These are phyloP conservation scores for Drosophila yooni DNA, from an alignment of 2,888 invertebrate genomes.

Conservation along the genomic window DNA sequence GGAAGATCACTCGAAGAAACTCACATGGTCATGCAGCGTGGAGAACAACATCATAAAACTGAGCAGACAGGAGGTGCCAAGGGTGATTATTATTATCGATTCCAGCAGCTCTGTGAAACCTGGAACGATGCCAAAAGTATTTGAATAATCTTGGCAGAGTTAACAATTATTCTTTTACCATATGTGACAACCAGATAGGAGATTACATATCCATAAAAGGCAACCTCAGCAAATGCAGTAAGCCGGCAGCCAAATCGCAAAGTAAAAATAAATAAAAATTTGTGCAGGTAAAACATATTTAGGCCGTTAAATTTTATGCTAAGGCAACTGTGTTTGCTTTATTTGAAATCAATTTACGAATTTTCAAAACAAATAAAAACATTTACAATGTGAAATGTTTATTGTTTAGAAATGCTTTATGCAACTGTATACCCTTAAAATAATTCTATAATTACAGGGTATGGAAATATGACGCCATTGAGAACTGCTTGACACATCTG, in stretches of 20 bases:
- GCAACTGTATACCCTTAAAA: not conserved
- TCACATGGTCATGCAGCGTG: conserved; percentile 49
- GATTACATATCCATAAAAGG: conserved; percentile 14
- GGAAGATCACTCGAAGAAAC: not conserved
- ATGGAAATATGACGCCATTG: not conserved
- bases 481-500: not conserved
- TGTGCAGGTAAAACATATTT: conserved; percentile 39
- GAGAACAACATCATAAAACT: conserved; percentile 36
- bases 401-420: not conserved
- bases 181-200: not conserved
- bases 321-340: conserved; percentile 6
- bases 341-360: not conserved
- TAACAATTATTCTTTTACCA: conserved; percentile 18
- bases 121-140: not conserved
- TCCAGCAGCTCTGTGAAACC: conserved; percentile 34
- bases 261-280: conserved; percentile 35
- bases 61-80: conserved; percentile 36
- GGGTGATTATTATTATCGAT: conserved; percentile 34
- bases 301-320: not conserved
- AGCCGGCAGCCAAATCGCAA: conserved; percentile 44
- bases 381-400: not conserved
- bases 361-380: not conserved
- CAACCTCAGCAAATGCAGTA: conserved; percentile 33
- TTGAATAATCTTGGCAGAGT: not conserved
- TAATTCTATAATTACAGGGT: not conserved